Conservation (phyloP, 2,113 vertebrate species). For the Ondatra zibethicus region DNA sequence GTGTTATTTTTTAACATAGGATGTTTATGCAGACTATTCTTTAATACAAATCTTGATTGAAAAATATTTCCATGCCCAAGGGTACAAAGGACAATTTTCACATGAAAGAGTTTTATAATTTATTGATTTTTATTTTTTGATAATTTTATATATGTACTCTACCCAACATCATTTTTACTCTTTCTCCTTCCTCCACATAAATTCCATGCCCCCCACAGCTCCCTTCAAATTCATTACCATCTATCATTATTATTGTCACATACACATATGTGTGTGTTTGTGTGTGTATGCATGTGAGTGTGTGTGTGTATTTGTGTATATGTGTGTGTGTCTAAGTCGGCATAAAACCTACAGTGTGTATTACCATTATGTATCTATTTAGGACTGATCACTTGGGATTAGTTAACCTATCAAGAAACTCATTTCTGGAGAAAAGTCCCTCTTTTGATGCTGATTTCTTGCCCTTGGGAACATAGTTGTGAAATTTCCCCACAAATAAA, state of each 20-base stretch:
- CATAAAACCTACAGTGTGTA: neutral
- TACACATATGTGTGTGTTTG: neutral
- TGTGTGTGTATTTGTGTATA: neutral
- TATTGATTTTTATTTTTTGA: neutral
- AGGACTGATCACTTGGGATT: neutral
- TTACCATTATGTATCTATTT: neutral
- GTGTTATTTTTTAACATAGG: neutral
- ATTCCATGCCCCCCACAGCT: no score
- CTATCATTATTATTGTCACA: neutral
- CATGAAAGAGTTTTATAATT: neutral
- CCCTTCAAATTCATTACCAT: neutral
- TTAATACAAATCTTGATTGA: neutral
- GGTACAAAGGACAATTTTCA: neutral
- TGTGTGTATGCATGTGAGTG: neutral
- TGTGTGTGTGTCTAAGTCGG: neutral
- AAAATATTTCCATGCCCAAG: neutral
- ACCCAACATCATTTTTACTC: neutral
- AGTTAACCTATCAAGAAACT: neutral
- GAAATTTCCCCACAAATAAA: neutral
- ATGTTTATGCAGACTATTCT: neutral
- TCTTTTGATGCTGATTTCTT: neutral
- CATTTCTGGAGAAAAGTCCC: neutral
- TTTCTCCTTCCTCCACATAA: neutral
- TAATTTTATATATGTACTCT: neutral
- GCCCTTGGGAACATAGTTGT: neutral